Percentiles rank a stretch among this genome's conserved stretches.
phyloP scores from a whole-genome alignment of 2,797 vertebrate genomes.

The Catostomus latipinnis region DNA sequence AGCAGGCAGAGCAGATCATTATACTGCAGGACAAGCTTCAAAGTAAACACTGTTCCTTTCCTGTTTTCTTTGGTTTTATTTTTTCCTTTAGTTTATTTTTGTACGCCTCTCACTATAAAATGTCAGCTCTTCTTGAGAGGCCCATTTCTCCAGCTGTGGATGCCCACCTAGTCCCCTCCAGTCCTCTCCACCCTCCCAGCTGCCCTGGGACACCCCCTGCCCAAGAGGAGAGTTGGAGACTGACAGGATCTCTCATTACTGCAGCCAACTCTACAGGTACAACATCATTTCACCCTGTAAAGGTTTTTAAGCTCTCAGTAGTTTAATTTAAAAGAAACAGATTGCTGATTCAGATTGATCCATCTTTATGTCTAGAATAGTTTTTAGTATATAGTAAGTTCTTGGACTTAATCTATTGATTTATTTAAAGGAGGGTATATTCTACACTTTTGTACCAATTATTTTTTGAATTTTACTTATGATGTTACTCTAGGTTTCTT shows the following conservation, averaged over 20 bases:
- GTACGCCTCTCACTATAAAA: neutral
- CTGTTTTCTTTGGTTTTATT: conserved; percentile 3
- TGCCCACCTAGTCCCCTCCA: conserved; percentile 74
- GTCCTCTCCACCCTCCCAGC: conserved; percentile 75
- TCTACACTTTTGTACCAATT: neutral
- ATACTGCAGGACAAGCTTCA: conserved; percentile 85
- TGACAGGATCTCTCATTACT: conserved; percentile 56
- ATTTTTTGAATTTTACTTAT: neutral
- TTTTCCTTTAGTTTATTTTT: neutral
- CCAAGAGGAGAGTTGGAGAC: conserved; percentile 75
- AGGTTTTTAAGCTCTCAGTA: neutral
- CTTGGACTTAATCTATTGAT: too few relatives aligned
- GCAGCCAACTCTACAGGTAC: conserved; percentile 65
- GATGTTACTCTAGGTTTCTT: neutral
- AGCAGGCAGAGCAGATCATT: conserved; percentile 85
- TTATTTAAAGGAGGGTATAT: neutral
- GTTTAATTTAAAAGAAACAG: neutral
- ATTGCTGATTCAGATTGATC: neutral
- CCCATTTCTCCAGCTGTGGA: conserved; percentile 71
- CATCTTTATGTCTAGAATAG: neutral
- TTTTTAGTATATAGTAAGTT: neutral
- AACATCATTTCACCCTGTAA: neutral
- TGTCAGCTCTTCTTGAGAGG: conserved; percentile 75
- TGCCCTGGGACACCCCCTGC: conserved; percentile 73
- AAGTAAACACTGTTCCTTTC: conserved; percentile 72